Evolutionary conservation across 23 tunicate species (phyloP), one percentile per base, ranked within the genome.

Genomic region (Clavelina lepadiformis): DNA sequence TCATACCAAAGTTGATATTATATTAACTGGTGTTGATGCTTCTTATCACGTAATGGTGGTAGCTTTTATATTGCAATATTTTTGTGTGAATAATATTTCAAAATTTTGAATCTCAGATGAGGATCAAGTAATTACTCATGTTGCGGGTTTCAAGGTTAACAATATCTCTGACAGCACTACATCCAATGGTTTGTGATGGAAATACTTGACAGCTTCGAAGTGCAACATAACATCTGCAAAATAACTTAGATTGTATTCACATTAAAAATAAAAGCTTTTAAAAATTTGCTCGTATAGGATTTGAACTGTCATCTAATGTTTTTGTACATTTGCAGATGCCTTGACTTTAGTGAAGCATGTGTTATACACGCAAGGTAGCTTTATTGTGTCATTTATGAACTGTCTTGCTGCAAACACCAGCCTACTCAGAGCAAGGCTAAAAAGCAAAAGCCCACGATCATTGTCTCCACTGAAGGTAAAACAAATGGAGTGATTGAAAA

Each of bases 381-480:
- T 81, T 20, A 62, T 89, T 31, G 46, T 63, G 0, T 47, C 58
- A 19, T 89, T 89, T 33, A 47, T 81, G 60, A 68, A 75, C 37
- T 47, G 75, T 50, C 56, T 89, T 21, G 83, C 91, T 4, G 88
- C 77, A n/a, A 89, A 76, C 44, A 89, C 89, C 11, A 75, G 74
- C 50, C 35, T 89, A 28, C 28, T 89, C 35, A 56, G 87, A 26
- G 50, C 74, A 0, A 86, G 44, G 4, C 3, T 57, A 24, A 55
- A 45, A 34, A 69, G 68, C 52, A 82, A 73, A 56, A 56, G 65
- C 31, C 68, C 89, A 24, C 50, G 80, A 30, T 73, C 89, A 41
- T 33, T 54, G 19, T 28, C 58, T 13, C 71, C 76, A 23, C 66
- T 75, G n/a, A 74, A 80, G 63, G 86, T 80, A 33, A 33, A 30